Evolutionary conservation across 2,113 vertebrate species (phyloP), one percentile per base, ranked within the genome.

Genomic region (Podarcis raffonei): DNA sequence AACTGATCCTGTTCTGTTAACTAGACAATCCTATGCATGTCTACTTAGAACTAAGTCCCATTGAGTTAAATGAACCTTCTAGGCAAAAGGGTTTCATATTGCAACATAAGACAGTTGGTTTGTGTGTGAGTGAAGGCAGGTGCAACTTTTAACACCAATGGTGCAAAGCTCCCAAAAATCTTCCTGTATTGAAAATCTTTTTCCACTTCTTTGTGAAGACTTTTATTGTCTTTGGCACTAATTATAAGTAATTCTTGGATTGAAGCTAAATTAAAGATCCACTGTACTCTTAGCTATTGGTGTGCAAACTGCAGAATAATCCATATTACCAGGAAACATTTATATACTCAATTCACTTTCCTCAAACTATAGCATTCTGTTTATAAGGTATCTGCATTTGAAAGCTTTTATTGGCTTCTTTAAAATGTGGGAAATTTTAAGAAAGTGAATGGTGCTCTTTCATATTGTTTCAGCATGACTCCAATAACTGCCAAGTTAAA

Each of bases 401-500:
- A 86, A 86, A 86, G 65, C 22, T 62, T 62, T 37, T 76, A 86
- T 48, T 79, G 75, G 30, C 20, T 39, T 77, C 59, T 62, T 86
- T 79, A 42, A 78, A 78, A 78, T 78, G 37, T 69, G 30, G 84
- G n/a, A 42, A 27, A 77, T n/a, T n/a, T 16, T 77, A 18, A 65
- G 37, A 75, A 62, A 4, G 59, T n/a, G 30, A 48, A 65, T 86
- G 37, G 18, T 30, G 16, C 6, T 65, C 37, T 79, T 85, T 85
- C 37, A 53, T 32, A 25, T 59, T 85, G 83, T 69, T 86, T 79
- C 75, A 69, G 62, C 62, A 87, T 87, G 76, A 79, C 62, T 68
- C 37, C 27, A 32, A 16, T 86, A 53, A 79, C 9, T 87, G 75
- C 85, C 72, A 87, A 16, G 39, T 87, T n/a, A 53, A 87, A 86